Evolutionary conservation across 2,888 invertebrate genomes (phyloP).

Genomic region (Torymus aiolomorphi): DNA sequence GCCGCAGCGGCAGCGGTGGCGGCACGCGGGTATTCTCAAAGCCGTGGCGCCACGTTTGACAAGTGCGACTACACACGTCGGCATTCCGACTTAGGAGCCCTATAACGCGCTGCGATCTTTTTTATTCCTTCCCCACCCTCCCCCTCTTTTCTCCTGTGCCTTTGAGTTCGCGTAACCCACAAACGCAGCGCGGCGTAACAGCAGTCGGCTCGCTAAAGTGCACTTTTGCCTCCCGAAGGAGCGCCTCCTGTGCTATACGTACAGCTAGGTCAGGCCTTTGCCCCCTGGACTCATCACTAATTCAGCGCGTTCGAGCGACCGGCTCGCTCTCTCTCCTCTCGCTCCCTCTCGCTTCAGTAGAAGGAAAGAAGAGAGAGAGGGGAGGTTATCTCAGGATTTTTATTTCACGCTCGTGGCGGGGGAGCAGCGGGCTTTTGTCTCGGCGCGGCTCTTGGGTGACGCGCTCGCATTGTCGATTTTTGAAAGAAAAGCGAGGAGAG

Average conservation of each 20-base stretch:
- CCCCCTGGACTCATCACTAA: conserved; percentile 41
- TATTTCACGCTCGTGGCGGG: conserved; percentile 13
- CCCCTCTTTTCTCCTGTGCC: conserved; percentile 9
- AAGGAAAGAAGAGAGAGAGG: neutral
- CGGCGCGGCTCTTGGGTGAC: neutral
- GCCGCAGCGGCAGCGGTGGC: neutral
- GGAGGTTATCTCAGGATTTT: conserved; percentile 7
- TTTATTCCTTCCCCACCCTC: conserved; percentile 29
- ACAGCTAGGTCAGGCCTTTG: neutral
- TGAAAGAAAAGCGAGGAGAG: neutral
- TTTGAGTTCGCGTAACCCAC: conserved; percentile 41
- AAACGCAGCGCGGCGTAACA: conserved; percentile 58
- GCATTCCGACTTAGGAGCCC: conserved; percentile 22
- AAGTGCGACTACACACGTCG: conserved; percentile 28
- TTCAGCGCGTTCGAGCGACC: conserved; percentile 35
- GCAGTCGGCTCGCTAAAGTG: conserved; percentile 44
- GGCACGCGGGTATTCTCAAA: conserved; percentile 32
- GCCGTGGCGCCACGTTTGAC: conserved; percentile 36
- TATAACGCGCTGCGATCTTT: neutral
- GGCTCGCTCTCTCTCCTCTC: too few relatives aligned
- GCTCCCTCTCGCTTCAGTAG: too few relatives aligned
- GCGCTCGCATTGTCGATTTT: conserved; percentile 33
- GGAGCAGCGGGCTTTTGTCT: conserved; percentile 26
- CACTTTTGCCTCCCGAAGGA: conserved; percentile 26
- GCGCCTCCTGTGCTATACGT: neutral